Evolutionary conservation across 2,797 vertebrate species (phyloP).

Genomic region (Sphenopsis melanotis): DNA sequence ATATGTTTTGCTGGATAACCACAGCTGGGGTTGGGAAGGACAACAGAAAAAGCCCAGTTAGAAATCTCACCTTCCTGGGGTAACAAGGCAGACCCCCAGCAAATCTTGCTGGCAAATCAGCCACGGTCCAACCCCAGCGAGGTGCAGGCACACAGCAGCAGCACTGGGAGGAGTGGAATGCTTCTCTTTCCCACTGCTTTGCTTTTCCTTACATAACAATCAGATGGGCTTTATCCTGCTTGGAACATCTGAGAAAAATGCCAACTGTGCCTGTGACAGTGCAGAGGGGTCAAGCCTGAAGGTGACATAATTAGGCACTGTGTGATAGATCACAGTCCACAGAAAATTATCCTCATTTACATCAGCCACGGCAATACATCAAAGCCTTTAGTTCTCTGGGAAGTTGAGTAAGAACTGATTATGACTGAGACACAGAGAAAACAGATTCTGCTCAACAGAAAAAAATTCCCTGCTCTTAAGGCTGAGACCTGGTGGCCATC

Average conservation of each 20-base stretch:
- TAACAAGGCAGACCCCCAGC: neutral
- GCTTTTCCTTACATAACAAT: neutral
- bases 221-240: neutral
- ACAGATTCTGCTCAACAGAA: neutral
- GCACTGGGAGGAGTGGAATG: accelerated
- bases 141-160: neutral
- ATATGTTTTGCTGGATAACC: neutral
- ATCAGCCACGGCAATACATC: neutral
- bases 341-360: neutral
- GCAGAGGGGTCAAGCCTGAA: neutral
- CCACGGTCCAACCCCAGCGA: accelerated
- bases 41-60: neutral
- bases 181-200: neutral
- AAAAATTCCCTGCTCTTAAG: neutral
- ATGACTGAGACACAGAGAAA: neutral
- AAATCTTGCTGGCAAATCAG: accelerated
- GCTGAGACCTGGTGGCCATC: neutral
- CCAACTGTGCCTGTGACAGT: neutral
- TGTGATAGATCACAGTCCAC: neutral
- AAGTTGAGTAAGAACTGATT: neutral
- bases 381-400: neutral
- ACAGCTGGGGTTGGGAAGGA: neutral
- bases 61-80: neutral
- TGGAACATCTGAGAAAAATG: neutral
- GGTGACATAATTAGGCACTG: neutral